phyloP scores from a whole-genome alignment of 2,113 vertebrate species.

The Paraplagusia blochii region DNA sequence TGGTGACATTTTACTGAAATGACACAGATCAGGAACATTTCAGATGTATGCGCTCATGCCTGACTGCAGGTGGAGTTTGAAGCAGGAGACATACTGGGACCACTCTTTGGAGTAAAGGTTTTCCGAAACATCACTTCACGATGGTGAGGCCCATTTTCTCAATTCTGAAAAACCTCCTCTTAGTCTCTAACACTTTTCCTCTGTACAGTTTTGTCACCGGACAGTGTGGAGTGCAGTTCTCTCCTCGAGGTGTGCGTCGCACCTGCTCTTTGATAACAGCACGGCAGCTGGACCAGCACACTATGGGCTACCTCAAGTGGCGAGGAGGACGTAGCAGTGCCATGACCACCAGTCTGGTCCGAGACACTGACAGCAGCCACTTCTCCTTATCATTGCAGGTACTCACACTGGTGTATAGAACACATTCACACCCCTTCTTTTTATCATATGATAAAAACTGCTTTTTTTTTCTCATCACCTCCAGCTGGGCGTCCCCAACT shows the following conservation, averaged over 20 bases:
- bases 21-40: neutral
- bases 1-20: too few relatives aligned
- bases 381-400: conserved; percentile 92
- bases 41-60: conserved; percentile 14
- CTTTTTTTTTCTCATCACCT: neutral
- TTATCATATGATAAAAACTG: neutral
- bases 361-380: conserved; percentile 94
- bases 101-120: conserved; percentile 90
- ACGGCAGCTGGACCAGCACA: conserved; percentile 93
- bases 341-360: conserved; percentile 93
- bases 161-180: neutral
- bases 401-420: conserved; percentile 2
- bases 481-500: conserved; percentile 92
- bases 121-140: conserved; percentile 90
- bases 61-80: conserved; percentile 86
- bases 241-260: conserved; percentile 84
- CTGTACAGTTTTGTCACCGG: conserved; percentile 87
- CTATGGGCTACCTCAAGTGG: conserved; percentile 95
- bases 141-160: conserved; percentile 77
- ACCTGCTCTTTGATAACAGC: conserved; percentile 90
- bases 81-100: conserved; percentile 91
- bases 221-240: conserved; percentile 92
- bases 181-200: neutral
- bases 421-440: neutral
- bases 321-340: conserved; percentile 92